Base-by-base conservation (phyloP, 2,888 invertebrate species). In the Drosophila pseudotalamancana region DNA sequence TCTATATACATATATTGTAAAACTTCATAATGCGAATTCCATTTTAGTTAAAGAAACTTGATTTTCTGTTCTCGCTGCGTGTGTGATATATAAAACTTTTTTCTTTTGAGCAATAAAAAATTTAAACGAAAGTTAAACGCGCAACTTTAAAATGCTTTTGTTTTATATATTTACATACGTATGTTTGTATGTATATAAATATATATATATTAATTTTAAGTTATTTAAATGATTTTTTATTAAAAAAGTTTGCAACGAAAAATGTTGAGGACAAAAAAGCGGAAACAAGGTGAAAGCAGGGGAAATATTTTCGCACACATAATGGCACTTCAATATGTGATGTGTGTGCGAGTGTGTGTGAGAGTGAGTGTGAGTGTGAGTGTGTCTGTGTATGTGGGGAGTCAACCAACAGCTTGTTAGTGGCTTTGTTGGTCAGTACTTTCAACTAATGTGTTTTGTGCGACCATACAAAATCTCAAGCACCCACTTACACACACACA, bases 381-480 rank as follows among this genome's bases (percentile, higher is more conserved):
- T 12, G 23, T 25, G 18, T 32, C 37, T 25, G 25, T n/a, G 43
- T 31, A 9, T 49, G 54, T 18, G 23, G 12, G 27, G 23, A 56
- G 43, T 45, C 60, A 55, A 72, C 80, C 87, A 83, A 80, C 84
- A 86, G 88, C 87, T 83, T 86, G 84, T 83, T 88, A 86, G 83
- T 83, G 83, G 83, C 88, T 88, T 84, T 84, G 88, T 86, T 88
- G 88, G 88, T 86, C 88, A 88, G 88, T 84, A 88, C 85, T 88
- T 85, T 83, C 75, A 80, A 83, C 88, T 88, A 85, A 83, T 87
- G 88, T 86, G 88, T 82, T 83, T 77, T 83, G 74, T 74, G 80
- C 75, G 69, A 81, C 87, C 87, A 81, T 66, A 87, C 68, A 78
- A 74, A 81, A 82, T 81, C 85, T 81, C 83, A 81, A 82, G 81